Evolutionary conservation across 2,888 invertebrate genomes (phyloP).

Genomic region (Agrypnus murinus): DNA sequence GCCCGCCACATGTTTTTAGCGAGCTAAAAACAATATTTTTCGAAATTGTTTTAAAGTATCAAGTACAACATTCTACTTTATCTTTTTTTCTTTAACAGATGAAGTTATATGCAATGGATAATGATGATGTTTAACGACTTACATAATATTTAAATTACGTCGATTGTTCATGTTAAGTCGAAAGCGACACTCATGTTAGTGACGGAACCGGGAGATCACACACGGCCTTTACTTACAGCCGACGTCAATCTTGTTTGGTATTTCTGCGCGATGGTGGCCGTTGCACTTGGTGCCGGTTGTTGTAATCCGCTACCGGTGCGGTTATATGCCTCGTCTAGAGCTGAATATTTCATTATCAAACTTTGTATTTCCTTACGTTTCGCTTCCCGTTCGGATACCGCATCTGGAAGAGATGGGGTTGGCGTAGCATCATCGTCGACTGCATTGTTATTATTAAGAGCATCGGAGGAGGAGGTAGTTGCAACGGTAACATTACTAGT

Average conservation of each 20-base stretch:
- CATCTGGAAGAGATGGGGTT: constrained; percentile 74
- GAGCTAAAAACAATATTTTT: no score
- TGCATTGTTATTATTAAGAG: constrained; percentile 26
- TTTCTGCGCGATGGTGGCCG: constrained; percentile 67
- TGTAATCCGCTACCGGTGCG: constrained; percentile 64
- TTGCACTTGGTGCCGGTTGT: constrained; percentile 58
- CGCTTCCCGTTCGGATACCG: constrained; percentile 82
- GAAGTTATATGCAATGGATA: constrained; percentile 9
- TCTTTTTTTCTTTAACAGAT: no score
- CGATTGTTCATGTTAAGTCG: constrained; percentile 55
- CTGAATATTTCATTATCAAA: constrained; percentile 88
- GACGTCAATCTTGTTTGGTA: constrained; percentile 63
- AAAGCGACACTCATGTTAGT: constrained; percentile 62
- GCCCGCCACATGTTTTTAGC: no score
- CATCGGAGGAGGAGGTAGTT: constrained; percentile 6
- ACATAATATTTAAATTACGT: constrained; percentile 59
- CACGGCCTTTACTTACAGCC: constrained; percentile 69
- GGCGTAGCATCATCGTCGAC: constrained; percentile 72
- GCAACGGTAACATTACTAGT: neutral
- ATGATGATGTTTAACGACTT: constrained; percentile 54
- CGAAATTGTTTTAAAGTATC: no score
- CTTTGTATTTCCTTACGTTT: constrained; percentile 89
- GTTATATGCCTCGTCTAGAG: constrained; percentile 82
- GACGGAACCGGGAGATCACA: constrained; percentile 58
- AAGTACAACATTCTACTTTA: no score